Evolutionary conservation across 2,888 invertebrate species (phyloP).

Genomic region (Chelonus formosanus): DNA sequence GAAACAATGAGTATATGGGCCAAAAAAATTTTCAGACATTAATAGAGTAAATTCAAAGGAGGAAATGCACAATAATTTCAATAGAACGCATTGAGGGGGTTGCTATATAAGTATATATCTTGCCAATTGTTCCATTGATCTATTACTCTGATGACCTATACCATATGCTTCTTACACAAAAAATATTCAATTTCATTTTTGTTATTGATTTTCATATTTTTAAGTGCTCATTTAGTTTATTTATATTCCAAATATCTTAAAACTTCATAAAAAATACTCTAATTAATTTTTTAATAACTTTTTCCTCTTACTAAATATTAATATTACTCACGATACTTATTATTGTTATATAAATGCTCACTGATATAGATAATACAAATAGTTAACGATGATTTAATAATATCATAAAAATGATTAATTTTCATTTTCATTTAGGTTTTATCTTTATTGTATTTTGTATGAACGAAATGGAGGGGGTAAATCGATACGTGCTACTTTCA

Average conservation of each 20-base stretch:
- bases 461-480: conserved; percentile 52
- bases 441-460: conserved; percentile 54
- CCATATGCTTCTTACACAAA: conserved; percentile 31
- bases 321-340: no score
- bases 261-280: no score
- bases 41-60: no score
- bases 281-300: no score
- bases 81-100: not conserved
- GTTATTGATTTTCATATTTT: not conserved
- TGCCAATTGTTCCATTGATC: conserved; percentile 50
- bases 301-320: no score
- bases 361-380: no score
- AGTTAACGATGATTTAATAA: not conserved
- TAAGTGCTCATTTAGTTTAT: not conserved
- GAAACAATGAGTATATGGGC: no score
- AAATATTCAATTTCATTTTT: conserved; percentile 3
- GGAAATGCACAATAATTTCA: not conserved
- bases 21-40: no score
- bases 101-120: conserved; percentile 16
- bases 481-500: conserved; percentile 62
- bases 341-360: no score
- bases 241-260: no score
- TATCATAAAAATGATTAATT: not conserved
- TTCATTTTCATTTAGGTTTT: not conserved
- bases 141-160: conserved; percentile 41